Base-by-base conservation (phyloP, 2,888 invertebrate species). In the Eucera pruinosa region DNA sequence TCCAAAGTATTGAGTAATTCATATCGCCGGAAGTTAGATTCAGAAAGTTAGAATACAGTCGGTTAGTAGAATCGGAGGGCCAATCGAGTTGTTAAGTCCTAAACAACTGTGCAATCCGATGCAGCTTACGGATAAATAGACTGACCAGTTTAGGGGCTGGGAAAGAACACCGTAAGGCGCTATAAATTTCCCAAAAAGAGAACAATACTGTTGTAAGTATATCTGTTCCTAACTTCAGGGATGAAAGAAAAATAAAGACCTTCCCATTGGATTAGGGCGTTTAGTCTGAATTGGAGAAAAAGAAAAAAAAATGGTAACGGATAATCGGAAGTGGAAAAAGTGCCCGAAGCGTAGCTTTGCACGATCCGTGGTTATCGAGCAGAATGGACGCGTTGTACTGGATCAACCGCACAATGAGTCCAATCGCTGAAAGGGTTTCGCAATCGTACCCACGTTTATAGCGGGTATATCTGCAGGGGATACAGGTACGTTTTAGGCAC, bases 311-410 rank as follows among this genome's bases (percentile, higher is more conserved):
- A 50, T 67, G 54, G 71, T 64, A 71, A 65, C 64, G 68, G 77
- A 77, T 77, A 65, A 79, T 77, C 68, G 48, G 27, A 61, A 69
- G 36, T 67, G 47, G 48, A 68, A 67, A 70, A 70, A 71, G 45
- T 71, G 83, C 83, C 83, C 23, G 62, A 47, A 83, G 83, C 79
- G 73, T 78, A 74, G 83, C 75, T 83, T 83, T 78, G 68, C 81
- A 50, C 64, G 83, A 81, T 82, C 61, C 54, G 73, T 61, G 75
- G 67, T 81, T 81, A 83, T 61, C 72, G 61, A 58, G 41, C 66
- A 70, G 72, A 75, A 70, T 66, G 64, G 75, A 62, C 81, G 81
- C 75, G 81, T 74, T 80, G 68, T 80, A 60, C 76, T 60, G 81
- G 72, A 81, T 72, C 78, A 58, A 45, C 61, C 55, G 61, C 57